These are phyloP conservation scores for Siniperca chuatsi DNA, from an alignment of 2,113 vertebrate species.

Conservation along the genomic window DNA sequence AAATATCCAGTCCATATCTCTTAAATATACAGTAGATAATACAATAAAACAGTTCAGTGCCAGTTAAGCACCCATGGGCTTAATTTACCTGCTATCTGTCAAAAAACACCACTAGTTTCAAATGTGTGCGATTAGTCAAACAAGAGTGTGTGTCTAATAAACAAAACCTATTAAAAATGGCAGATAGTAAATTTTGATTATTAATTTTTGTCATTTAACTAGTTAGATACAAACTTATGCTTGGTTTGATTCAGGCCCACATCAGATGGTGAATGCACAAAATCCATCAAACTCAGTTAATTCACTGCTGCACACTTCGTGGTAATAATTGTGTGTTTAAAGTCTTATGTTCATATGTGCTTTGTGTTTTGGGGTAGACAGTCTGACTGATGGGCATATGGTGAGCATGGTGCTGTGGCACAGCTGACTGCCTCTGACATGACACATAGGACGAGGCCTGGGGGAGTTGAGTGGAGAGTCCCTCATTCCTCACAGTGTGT, in stretches of 20 bases:
- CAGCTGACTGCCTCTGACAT: conserved; percentile 74
- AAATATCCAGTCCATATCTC: not conserved
- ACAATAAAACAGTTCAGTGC: not conserved
- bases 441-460: conserved; percentile 60
- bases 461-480: conserved; percentile 55
- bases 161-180: not conserved
- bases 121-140: not conserved
- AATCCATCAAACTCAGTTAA: conserved; percentile 31
- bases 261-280: not conserved
- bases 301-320: not conserved
- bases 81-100: not conserved
- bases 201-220: not conserved
- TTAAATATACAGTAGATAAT: not conserved
- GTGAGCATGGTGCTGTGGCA: conserved; percentile 55
- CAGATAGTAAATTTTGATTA: not conserved
- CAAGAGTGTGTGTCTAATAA: not conserved
- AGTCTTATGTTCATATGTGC: conserved; percentile 43
- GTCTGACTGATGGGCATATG: conserved; percentile 67
- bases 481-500: conserved; percentile 49
- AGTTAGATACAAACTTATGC: not conserved
- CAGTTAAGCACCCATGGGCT: not conserved
- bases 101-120: not conserved
- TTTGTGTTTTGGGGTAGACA: conserved; percentile 59
- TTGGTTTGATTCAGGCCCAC: not conserved
- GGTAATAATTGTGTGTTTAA: conserved; percentile 31